Conservation (phyloP, 2,113 vertebrate genomes). For the Psephotus haematonotus region DNA sequence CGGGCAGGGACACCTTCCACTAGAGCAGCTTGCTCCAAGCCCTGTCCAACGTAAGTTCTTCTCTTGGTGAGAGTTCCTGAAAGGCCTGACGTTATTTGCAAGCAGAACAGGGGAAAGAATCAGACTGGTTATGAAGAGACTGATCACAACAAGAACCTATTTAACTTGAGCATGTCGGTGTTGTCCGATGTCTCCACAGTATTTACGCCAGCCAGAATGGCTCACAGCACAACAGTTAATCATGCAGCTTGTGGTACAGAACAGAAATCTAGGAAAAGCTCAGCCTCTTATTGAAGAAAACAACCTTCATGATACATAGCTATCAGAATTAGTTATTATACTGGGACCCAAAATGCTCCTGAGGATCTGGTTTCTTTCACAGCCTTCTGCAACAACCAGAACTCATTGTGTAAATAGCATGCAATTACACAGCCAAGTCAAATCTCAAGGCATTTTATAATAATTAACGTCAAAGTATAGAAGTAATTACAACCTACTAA, state of each 20-base stretch:
- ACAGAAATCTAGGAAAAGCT: background rate
- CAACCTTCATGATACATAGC: background rate
- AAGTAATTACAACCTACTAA: constrained; percentile 18
- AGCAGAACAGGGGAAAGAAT: background rate
- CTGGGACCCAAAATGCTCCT: background rate
- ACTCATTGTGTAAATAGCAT: background rate
- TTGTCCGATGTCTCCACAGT: background rate
- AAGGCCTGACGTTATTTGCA: background rate
- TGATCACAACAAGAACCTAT: background rate
- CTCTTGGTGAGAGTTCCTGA: background rate
- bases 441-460: constrained; percentile 42
- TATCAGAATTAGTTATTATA: background rate
- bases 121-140: background rate
- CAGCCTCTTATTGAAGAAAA: background rate
- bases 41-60: background rate
- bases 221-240: background rate
- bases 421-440: constrained; percentile 23
- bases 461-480: constrained; percentile 44
- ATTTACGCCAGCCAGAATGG: background rate
- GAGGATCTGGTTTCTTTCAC: background rate
- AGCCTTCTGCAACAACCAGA: background rate
- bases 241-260: background rate
- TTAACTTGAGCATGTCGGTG: background rate
- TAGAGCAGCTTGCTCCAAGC: background rate
- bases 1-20: background rate